Base-by-base conservation (phyloP, 64 coral and sea anemone species). In the Stylophora pistillata region DNA sequence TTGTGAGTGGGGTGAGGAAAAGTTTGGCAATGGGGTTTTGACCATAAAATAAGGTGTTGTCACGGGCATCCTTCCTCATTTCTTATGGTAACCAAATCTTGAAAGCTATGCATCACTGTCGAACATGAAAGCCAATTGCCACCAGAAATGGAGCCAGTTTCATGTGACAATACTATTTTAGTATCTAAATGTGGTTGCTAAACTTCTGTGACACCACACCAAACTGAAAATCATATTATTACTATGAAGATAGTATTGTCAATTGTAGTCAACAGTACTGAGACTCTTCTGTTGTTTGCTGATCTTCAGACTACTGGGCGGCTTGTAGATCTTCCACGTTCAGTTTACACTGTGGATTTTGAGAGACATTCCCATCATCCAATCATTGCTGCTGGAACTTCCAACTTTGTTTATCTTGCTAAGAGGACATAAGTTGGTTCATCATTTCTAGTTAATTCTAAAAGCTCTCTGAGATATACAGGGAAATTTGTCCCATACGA, bases 311-410 rank as follows among this genome's bases (percentile, higher is more conserved):
- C 97, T 10, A 92, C 91, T 23, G 97, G 97, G 21, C 87, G 93
- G 23, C 32, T 99, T 23, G 89, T 90, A n/a, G 97, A 99, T 66
- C 91, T 99, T 2, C 93, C 97, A 47, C 97, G 97, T 57, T 93
- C 97, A 64, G 93, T 99, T 4, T 99, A 99, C 82, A 91, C 90
- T 10, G 60, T 99, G 32, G 97, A 99, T 61, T 88, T 93, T 81
- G 94, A 90, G 53, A 89, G 88, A 77, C 80, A 73, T 74, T 87
- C 87, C 30, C 82, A 72, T 33, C 73, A 95, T 77, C 96, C 93
- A 73, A 26, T 89, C 27, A 86, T 98, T 77, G 96, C 96, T 21
- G 71, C 87, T 20, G 93, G 90, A 78, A 90, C 93, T 68, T 83
- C 89, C 71, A 95, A 98, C 71, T 92, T 81, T 85, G 59, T 98